Evolutionary conservation across 2,888 invertebrate species (phyloP).

Genomic region (Brenthis ino): DNA sequence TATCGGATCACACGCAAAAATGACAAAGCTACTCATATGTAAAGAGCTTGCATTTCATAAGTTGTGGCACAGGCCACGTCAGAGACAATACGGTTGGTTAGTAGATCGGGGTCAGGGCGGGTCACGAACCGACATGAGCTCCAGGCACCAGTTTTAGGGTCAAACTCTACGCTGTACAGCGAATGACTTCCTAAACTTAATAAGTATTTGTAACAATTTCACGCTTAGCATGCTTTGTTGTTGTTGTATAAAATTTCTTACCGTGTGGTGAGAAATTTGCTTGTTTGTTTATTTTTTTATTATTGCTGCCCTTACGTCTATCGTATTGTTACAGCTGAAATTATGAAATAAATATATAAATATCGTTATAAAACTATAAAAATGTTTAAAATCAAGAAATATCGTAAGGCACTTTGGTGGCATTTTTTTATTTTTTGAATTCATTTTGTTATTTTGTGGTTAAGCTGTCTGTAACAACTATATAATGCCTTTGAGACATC

Average conservation of each 20-base stretch:
- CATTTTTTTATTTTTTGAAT: too few species aligned
- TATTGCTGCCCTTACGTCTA: too few species aligned
- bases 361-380: too few species aligned
- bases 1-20: not conserved
- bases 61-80: slow-evolving; percentile 34
- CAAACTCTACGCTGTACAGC: slow-evolving; percentile 50
- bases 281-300: not conserved
- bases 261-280: not conserved
- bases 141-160: slow-evolving; percentile 61
- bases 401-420: too few species aligned
- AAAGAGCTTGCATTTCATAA: slow-evolving; percentile 26
- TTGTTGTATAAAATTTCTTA: slow-evolving; percentile 8
- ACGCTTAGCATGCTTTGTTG: slow-evolving; percentile 11
- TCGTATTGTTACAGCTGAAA: too few species aligned
- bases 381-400: too few species aligned
- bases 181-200: slow-evolving; percentile 38
- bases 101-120: slow-evolving; percentile 75
- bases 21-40: slow-evolving; percentile 11
- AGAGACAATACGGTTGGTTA: slow-evolving; percentile 73
- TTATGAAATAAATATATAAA: too few species aligned
- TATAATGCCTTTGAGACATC: too few species aligned
- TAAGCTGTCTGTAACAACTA: too few species aligned
- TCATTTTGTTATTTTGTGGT: too few species aligned
- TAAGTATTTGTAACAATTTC: slow-evolving; percentile 34
- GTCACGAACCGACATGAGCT: slow-evolving; percentile 68